phyloP scores from a whole-genome alignment of 1,140 invertebrate genomes.

The Nasonia giraulti region DNA sequence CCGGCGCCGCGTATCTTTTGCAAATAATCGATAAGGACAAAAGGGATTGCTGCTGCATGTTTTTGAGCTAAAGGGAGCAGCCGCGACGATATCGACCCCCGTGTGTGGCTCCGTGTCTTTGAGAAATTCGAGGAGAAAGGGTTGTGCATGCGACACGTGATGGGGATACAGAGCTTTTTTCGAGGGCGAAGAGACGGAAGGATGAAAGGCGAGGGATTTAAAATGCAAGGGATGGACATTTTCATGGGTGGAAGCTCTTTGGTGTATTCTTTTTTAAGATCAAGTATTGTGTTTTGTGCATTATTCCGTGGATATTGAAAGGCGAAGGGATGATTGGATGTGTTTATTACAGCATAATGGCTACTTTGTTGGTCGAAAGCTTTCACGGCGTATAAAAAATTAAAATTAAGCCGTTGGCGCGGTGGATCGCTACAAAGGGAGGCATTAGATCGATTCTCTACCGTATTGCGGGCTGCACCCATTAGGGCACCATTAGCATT shows the following conservation, averaged over 20 bases:
- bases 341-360: no score
- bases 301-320: neutral
- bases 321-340: no score
- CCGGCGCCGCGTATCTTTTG: slow-evolving; percentile 24
- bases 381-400: neutral
- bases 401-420: neutral
- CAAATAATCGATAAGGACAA: slow-evolving; percentile 40
- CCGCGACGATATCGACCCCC: neutral
- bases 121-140: neutral
- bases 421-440: neutral
- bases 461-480: neutral
- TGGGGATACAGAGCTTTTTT: neutral
- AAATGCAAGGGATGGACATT: neutral
- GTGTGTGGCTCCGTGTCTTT: neutral
- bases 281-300: neutral
- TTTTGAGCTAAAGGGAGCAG: neutral
- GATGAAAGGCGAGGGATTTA: neutral
- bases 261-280: neutral
- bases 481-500: neutral
- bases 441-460: neutral
- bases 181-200: neutral
- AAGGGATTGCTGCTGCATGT: neutral
- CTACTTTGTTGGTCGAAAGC: neutral
- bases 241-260: neutral
- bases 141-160: neutral